These are phyloP conservation scores for Semotilus atromaculatus DNA, from an alignment of 2,797 vertebrate species.

Conservation along the genomic window DNA sequence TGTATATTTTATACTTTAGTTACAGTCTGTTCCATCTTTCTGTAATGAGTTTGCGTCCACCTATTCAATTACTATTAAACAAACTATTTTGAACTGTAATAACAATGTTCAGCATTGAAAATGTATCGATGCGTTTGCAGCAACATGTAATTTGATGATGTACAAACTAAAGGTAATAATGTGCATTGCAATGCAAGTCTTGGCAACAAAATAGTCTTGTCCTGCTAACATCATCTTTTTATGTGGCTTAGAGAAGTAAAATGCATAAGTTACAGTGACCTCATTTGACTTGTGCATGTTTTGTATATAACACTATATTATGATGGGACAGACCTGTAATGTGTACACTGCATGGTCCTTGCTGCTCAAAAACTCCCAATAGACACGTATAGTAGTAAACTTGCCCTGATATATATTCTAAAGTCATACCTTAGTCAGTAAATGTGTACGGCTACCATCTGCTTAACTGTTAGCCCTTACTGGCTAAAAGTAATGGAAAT, in stretches of 20 bases:
- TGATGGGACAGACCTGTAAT: conserved; percentile 40
- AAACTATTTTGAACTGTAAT: neutral
- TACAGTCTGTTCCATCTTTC: neutral
- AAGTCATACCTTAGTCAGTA: conserved; percentile 42
- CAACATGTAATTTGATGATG: neutral
- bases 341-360: conserved; percentile 52
- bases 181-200: conserved; percentile 12
- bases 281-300: conserved; percentile 42
- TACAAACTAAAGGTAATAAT: neutral
- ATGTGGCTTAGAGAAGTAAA: conserved; percentile 13
- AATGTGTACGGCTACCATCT: conserved; percentile 31
- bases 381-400: conserved; percentile 35
- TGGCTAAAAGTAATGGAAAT: conserved; percentile 30
- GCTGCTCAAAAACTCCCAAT: conserved; percentile 49
- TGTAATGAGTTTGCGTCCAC: neutral
- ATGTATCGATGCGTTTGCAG: neutral
- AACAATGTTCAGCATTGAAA: neutral
- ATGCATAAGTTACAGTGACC: conserved; percentile 28
- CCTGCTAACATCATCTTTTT: neutral
- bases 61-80: neutral
- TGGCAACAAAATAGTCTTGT: conserved; percentile 11
- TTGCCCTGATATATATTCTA: conserved; percentile 50
- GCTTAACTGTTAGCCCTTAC: conserved; percentile 19
- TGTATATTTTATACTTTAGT: neutral
- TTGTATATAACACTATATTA: conserved; percentile 41